Evolutionary conservation across 2,888 invertebrate genomes (phyloP).

Genomic region (Tenodera sinensis): DNA sequence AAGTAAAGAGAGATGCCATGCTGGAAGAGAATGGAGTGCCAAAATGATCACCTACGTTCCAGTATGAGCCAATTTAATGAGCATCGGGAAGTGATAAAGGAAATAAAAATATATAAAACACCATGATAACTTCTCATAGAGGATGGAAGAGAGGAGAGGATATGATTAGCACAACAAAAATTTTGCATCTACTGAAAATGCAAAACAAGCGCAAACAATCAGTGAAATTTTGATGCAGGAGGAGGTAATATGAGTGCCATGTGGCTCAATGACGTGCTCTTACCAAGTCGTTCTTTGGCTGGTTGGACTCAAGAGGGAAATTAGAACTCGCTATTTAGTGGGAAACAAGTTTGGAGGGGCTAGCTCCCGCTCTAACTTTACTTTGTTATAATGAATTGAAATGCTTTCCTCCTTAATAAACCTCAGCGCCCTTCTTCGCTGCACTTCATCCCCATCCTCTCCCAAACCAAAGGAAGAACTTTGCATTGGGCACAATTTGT

Average conservation of each 20-base stretch:
- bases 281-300: not conserved
- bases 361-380: not conserved
- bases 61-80: too few species aligned
- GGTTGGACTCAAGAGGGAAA: not conserved
- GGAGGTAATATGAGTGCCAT: not conserved
- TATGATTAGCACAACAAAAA: not conserved
- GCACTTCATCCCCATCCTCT: not conserved
- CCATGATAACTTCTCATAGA: not conserved
- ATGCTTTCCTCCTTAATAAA: constrained; percentile 5
- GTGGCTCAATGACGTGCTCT: not conserved
- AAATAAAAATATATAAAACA: too few species aligned
- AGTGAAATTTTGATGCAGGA: not conserved
- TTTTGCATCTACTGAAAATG: not conserved
- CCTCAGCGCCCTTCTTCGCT: not conserved
- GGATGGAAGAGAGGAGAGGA: not conserved
- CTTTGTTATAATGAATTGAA: constrained; percentile 15
- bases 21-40: too few species aligned
- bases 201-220: not conserved
- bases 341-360: not conserved
- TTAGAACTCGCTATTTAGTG: not conserved
- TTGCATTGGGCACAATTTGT: not conserved
- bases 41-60: too few species aligned
- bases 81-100: too few species aligned
- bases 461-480: not conserved
- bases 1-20: too few species aligned